Evolutionary conservation across 2,888 invertebrate species (phyloP), one percentile per base, ranked within the genome.

Genomic region (Thereva nobilitata): DNA sequence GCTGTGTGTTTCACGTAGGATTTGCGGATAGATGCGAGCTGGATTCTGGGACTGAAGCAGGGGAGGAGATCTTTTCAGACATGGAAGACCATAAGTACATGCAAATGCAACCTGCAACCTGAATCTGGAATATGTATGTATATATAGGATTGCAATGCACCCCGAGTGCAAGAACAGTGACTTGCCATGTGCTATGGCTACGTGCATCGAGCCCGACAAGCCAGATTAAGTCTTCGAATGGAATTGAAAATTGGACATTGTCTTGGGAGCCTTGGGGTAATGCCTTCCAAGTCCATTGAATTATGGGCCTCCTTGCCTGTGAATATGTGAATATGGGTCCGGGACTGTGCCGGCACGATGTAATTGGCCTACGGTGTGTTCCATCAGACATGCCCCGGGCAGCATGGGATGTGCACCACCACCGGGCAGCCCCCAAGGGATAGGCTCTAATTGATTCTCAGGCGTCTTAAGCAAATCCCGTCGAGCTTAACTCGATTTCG

Each of bases 221-320:
- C 50, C 64, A 59, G 59, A 68, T 68, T 68, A 64, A 68, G 65
- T 49, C 68, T 68, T 59, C 65, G 59, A 68, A 66, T 66, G 65
- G 68, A 65, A 68, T 68, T 68, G 64, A 68, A 68, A 68, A 59
- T 64, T 61, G 68, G 65, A 68, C 65, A 65, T 65, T 65, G 68
- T 65, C 55, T 65, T 68, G 59, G 49, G 34, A 61, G 23, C 59
- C 59, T 47, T 47, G 35, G 56, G 47, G 59, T 47, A 47, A 59
- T 47, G 12, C 59, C 59, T 59, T 59, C 12, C 59, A 59, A 59
- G 47, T 59, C 59, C 59, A 59, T 59, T 59, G 59, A 59, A 59
- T 59, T 59, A 59, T 59, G 45, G 47, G 8, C 44, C 42, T 23
- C 23, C 23, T 23, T 23, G 23, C 23, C 23, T 23, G 23, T 2